Evolutionary conservation across 2,797 vertebrate genomes (phyloP).

Genomic region (Galago senegalensis): DNA sequence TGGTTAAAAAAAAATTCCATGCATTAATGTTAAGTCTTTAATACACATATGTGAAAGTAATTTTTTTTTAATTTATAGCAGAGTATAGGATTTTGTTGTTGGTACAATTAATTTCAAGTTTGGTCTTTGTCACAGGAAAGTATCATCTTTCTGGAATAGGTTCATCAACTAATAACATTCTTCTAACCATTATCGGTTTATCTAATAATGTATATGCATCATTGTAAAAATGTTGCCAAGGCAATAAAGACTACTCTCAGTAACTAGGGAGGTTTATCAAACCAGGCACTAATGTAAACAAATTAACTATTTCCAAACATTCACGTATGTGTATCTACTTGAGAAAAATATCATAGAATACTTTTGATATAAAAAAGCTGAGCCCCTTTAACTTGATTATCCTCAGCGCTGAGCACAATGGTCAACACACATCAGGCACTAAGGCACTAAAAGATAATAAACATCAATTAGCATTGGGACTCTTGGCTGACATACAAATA

Average conservation of each 20-base stretch:
- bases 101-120: not conserved
- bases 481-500: not conserved
- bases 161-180: not conserved
- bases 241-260: not conserved
- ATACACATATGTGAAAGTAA: not conserved
- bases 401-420: not conserved
- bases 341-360: not conserved
- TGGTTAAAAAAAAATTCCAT: not conserved
- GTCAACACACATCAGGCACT: not conserved
- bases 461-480: not conserved
- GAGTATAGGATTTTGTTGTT: not conserved
- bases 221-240: not conserved
- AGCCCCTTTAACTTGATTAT: not conserved
- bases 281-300: not conserved
- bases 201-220: not conserved
- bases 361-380: not conserved
- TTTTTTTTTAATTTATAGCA: not conserved
- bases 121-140: not conserved
- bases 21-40: slow-evolving; percentile 19
- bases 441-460: not conserved
- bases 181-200: not conserved
- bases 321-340: not conserved
- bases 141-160: not conserved
- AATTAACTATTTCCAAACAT: not conserved
- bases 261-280: not conserved